Evolutionary conservation across 2,797 vertebrate species (phyloP).

Genomic region (Peromyscus melanophrys): DNA sequence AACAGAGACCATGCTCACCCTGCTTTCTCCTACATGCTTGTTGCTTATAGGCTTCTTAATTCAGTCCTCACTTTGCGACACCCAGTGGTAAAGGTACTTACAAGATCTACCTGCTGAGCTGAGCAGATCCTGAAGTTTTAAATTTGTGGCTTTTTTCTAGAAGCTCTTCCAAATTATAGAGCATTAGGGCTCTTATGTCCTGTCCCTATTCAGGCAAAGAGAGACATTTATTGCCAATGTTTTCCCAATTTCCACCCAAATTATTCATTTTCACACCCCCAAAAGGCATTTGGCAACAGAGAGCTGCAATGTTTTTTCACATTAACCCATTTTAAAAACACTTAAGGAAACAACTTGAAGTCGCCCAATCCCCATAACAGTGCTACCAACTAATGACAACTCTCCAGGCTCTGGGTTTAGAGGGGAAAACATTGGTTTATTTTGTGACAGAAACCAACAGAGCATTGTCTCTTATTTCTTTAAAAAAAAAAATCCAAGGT

Average conservation of each 20-base stretch:
- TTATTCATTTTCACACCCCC: conserved; percentile 71
- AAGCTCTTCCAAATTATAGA: conserved; percentile 60
- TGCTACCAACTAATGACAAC: conserved; percentile 70
- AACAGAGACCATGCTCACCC: neutral
- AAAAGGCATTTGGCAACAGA: conserved; percentile 68
- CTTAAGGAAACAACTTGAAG: conserved; percentile 19
- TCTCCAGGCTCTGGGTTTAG: conserved; percentile 58
- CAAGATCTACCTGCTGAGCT: conserved; percentile 56
- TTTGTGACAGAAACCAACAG: conserved; percentile 51
- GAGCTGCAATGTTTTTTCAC: conserved; percentile 68
- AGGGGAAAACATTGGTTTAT: conserved; percentile 71
- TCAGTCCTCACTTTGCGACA: conserved; percentile 4
- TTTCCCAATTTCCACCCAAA: conserved; percentile 66
- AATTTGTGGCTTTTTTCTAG: conserved; percentile 25
- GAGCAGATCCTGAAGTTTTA: conserved; percentile 31
- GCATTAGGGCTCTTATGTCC: neutral
- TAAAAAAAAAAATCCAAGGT: neutral
- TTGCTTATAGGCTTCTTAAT: conserved; percentile 43
- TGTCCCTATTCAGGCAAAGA: conserved; percentile 37
- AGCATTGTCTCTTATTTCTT: conserved; percentile 60
- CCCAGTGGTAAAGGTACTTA: conserved; percentile 16
- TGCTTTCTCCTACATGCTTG: conserved; percentile 15
- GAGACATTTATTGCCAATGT: conserved; percentile 49
- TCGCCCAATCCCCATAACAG: conserved; percentile 11
- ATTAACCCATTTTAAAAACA: conserved; percentile 78